Conservation (phyloP, 92 coral and sea anemone species). For the Palythoa heliodiscus region DNA sequence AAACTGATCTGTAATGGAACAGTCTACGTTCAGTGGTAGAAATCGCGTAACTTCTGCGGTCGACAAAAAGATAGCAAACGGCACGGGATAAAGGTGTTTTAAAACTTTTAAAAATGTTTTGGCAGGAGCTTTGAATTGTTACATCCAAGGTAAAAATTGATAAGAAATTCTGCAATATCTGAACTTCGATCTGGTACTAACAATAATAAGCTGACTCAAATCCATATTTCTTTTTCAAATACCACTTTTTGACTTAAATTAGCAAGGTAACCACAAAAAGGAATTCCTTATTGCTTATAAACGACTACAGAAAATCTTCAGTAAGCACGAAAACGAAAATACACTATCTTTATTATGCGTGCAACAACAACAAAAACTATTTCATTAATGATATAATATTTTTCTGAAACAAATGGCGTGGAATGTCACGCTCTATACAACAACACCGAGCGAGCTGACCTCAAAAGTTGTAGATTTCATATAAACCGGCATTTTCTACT, state of each 20-base stretch:
- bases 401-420: neutral
- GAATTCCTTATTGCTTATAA: neutral
- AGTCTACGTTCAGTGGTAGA: neutral
- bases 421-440: neutral
- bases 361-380: neutral
- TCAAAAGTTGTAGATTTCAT: neutral
- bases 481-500: neutral
- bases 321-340: neutral
- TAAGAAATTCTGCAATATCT: neutral
- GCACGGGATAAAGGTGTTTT: neutral
- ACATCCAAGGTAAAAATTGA: neutral
- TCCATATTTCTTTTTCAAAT: neutral
- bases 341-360: neutral
- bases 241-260: neutral
- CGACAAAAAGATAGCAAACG: neutral
- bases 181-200: neutral
- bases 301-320: neutral
- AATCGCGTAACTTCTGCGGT: neutral
- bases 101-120: neutral
- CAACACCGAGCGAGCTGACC: neutral
- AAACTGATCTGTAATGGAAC: neutral
- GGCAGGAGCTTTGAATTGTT: neutral
- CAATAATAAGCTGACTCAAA: neutral
- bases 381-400: neutral
- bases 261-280: slow-evolving; percentile 3